Percentiles rank a stretch among this genome's conserved stretches.
Conservation (phyloP, 2,113 vertebrate genomes). For the Cygnus buccinator region DNA sequence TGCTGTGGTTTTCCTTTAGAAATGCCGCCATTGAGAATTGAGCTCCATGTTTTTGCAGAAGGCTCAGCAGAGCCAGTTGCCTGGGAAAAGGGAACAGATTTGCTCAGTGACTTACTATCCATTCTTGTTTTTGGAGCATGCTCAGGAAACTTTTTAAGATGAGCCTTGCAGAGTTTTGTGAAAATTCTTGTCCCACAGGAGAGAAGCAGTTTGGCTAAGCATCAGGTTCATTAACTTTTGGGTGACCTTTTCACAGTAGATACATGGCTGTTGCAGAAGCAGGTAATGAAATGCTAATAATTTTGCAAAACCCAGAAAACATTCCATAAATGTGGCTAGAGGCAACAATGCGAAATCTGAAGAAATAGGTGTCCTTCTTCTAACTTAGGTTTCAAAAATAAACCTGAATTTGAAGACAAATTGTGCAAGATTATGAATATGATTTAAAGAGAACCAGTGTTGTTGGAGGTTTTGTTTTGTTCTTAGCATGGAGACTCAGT, state of each 20-base stretch:
- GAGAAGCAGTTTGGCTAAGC: conserved; percentile 46
- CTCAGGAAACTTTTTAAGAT: conserved; percentile 48
- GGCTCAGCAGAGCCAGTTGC: neutral
- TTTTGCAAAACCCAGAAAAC: conserved; percentile 40
- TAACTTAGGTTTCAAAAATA: conserved; percentile 23
- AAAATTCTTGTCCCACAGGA: conserved; percentile 36
- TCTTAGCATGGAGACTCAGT: conserved; percentile 20
- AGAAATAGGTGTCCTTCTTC: conserved; percentile 24
- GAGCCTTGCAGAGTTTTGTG: conserved; percentile 27
- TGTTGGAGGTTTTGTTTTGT: conserved; percentile 37
- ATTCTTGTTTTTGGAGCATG: neutral
- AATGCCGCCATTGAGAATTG: neutral
- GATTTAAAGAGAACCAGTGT: conserved; percentile 22
- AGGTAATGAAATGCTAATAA: conserved; percentile 60
- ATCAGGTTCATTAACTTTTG: conserved; percentile 64
- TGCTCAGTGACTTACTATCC: neutral
- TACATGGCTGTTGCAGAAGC: conserved; percentile 41
- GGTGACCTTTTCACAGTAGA: conserved; percentile 56
- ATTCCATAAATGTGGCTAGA: conserved; percentile 45
- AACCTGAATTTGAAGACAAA: conserved; percentile 31
- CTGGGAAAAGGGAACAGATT: neutral
- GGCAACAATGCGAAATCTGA: conserved; percentile 16
- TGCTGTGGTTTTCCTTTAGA: neutral
- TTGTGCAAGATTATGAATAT: conserved; percentile 2
- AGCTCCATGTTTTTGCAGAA: neutral